A percentile compares a stretch with the other conserved stretches of the same genome.
phyloP scores from a whole-genome alignment of 2,888 invertebrate species.

The Tetropium fuscum region DNA sequence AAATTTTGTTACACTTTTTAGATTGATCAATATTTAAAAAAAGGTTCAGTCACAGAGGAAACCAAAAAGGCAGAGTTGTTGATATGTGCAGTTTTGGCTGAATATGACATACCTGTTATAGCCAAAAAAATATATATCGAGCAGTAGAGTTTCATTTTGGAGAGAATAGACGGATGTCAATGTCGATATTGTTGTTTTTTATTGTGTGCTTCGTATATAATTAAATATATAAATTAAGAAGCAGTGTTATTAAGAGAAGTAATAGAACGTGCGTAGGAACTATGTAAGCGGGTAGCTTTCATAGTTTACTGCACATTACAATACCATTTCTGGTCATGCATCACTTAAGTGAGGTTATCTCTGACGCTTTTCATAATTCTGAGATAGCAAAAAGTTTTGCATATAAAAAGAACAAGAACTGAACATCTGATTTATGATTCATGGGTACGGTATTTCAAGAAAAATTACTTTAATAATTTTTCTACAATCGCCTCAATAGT shows the following conservation, averaged over 20 bases:
- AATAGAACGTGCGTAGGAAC: too few species aligned
- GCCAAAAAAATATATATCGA: too few species aligned
- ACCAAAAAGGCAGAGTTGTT: constrained; percentile 34
- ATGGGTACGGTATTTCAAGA: constrained; percentile 8
- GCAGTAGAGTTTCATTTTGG: too few species aligned
- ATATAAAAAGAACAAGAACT: constrained; percentile 14
- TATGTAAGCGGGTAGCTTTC: too few species aligned
- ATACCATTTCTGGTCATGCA: constrained; percentile 36
- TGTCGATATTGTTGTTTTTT: too few species aligned
- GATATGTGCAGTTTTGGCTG: constrained; percentile 28
- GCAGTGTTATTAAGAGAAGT: too few species aligned
- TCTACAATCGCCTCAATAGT: too few species aligned
- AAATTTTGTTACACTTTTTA: constrained; percentile 28
- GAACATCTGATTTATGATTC: constrained; percentile 11
- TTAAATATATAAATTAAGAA: too few species aligned
- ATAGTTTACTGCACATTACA: too few species aligned
- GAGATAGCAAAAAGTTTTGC: constrained; percentile 7
- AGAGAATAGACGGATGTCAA: too few species aligned
- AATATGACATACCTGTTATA: constrained; percentile 34
- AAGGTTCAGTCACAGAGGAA: constrained; percentile 4
- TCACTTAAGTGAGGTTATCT: constrained; percentile 32
- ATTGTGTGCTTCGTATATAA: too few species aligned
- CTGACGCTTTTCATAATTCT: constrained; percentile 27
- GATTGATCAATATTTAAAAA: constrained; percentile 30
- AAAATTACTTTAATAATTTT: constrained; percentile 21